A percentile compares a stretch with the other conserved stretches of the same genome.
phyloP scores from a whole-genome alignment of 2,797 vertebrate genomes.

The Helostoma temminkii region DNA sequence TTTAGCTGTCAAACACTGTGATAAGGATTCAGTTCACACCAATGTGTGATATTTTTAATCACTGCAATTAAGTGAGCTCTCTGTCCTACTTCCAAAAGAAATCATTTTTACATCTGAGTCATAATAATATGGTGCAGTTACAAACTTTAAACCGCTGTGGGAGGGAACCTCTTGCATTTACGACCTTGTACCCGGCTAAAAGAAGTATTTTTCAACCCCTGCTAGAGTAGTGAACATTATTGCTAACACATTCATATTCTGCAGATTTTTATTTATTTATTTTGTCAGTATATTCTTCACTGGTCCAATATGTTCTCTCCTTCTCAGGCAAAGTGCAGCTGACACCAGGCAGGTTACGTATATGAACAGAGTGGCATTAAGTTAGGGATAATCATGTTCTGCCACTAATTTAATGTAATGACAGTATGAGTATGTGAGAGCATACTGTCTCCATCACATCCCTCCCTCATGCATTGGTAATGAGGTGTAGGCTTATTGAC shows the following conservation, averaged over 20 bases:
- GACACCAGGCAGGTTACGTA: constrained; percentile 52
- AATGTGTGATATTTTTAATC: constrained; percentile 17
- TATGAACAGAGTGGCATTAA: constrained; percentile 57
- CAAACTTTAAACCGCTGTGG: constrained; percentile 4
- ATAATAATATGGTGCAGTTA: constrained; percentile 18
- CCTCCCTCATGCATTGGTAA: constrained; percentile 76
- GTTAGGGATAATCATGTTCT: constrained; percentile 67
- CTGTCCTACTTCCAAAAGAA: constrained; percentile 1
- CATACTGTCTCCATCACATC: constrained; percentile 45
- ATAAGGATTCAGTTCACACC: constrained; percentile 3
- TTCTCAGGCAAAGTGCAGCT: constrained; percentile 29
- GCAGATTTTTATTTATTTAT: not conserved
- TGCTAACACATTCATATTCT: constrained; percentile 21
- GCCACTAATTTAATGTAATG: constrained; percentile 74
- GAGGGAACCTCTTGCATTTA: constrained; percentile 3
- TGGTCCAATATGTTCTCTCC: constrained; percentile 8
- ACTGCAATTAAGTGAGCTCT: constrained; percentile 32
- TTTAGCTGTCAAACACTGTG: not conserved
- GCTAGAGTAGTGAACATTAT: not conserved
- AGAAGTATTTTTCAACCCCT: constrained; percentile 4
- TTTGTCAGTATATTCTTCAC: not conserved
- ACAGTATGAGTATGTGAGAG: constrained; percentile 65
- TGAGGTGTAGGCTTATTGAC: constrained; percentile 76
- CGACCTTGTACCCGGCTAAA: constrained; percentile 14
- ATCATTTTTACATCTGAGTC: constrained; percentile 21